Evolutionary conservation across 2,888 invertebrate species (phyloP), one percentile per base, ranked within the genome.

Genomic region (Trissolcus brochymenae): DNA sequence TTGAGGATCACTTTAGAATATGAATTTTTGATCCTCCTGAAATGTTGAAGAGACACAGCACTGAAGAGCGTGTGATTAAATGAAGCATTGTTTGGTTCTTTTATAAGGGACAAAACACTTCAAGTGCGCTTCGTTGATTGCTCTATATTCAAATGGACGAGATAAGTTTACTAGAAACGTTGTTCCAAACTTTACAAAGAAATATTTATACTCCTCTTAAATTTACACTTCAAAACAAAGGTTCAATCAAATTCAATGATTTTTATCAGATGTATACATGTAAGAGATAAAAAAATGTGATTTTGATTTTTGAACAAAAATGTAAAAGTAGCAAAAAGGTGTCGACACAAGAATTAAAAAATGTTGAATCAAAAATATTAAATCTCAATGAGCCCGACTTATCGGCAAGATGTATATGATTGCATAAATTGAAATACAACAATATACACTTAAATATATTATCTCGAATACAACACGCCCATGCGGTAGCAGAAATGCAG

Each of bases 381-480:
- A 35, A 35, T 35, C 35, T 35, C 35, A 35, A 35, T 35, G 35
- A 35, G 9, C 9, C 6, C 11, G 35, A 11, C 35, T 35, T 35
- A 35, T 35, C 35, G 9, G 35, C 9, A 11, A 7, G 35, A 11
- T 35, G 35, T 35, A 35, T 35, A 71, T 57, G 35, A n/a, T 19
- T 51, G 51, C 13, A 49, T 14, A 43, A 21, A 57, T 56, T n/a
- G 57, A 65, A 64, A 60, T 72, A 72, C 59, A 73, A 55, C 65
- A 73, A 55, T 65, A 55, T 60, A 59, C 21, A 73, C 65, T 66
- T 73, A 66, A 67, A 74, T 74, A 75, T 68, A 68, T 68, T 67
- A 68, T 68, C 66, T 56, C 19, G 51, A 16, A 43, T 64, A 54
- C 54, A 56, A 59, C 35, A 57, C 14, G 46, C 66, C 25, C 49